Evolutionary conservation across 1,140 invertebrate genomes (phyloP), one percentile per base, ranked within the genome.

Genomic region (Lepidostoma basale): DNA sequence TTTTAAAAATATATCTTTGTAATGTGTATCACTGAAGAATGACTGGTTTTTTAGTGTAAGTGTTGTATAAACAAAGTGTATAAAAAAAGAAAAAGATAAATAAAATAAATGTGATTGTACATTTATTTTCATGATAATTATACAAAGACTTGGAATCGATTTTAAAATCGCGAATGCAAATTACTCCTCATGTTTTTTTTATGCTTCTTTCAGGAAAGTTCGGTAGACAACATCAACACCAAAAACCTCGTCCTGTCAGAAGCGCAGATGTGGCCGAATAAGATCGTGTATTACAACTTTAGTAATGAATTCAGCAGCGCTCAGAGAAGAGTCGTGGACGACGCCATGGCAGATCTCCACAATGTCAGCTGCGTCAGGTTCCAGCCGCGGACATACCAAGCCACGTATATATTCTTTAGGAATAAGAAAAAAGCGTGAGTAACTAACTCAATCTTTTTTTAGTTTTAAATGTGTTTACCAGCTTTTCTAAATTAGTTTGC

Each of bases 201-300:
- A n/a, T n/a, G n/a, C n/a, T 62, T 62, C 6, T 68, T 64, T 39
- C 45, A 71, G 70, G 62, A 68, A 9, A 68, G 68, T 44, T 40
- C 22, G 9, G 70, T 68, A 23, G 56, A 66, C 42, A 68, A 63
- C 33, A 36, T 49, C 26, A 56, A 63, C n/a, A 69, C 62, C 44
- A 73, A 68, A 30, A 73, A 73, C 28, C 36, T 73, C 3, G 72
- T 73, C 1, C 45, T 73, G 20, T 68, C 40, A n/a, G 45, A 67
- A 4, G 63, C 52, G 16, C 54, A 20, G 2, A 67, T 67, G 8
- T 76, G 75, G 76, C 64, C 69, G 1, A 67, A 74, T 44, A 73
- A 68, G 23, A 49, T 52, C 16, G 62, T 77, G 12, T 71, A 64
- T 16, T 76, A 75, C 63, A 69, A 75, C 60, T 73, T 75, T 47